Conservation (phyloP, 2,888 invertebrate species). For the Neoaliturus tenellus region DNA sequence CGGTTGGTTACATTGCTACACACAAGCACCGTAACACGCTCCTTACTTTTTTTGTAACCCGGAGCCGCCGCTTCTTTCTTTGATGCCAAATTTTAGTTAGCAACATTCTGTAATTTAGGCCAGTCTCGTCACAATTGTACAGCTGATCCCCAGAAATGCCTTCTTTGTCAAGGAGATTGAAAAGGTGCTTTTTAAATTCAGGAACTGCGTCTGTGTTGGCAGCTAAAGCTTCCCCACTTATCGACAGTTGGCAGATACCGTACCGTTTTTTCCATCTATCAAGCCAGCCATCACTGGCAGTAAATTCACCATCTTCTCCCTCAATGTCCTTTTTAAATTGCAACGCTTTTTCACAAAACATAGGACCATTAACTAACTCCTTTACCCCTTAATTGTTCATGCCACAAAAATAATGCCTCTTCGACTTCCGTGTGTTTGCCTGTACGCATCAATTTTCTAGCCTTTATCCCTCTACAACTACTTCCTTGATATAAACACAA, state of each 20-base stretch:
- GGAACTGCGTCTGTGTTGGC: slow-evolving; percentile 30
- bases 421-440: slow-evolving; percentile 16
- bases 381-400: slow-evolving; percentile 28
- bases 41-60: slow-evolving; percentile 65
- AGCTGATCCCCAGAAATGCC: slow-evolving; percentile 41
- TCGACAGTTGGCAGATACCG: slow-evolving; percentile 52
- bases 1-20: slow-evolving; percentile 68
- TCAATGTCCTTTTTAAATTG: slow-evolving; percentile 28
- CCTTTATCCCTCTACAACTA: neutral
- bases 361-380: slow-evolving; percentile 43
- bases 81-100: slow-evolving; percentile 56
- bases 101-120: slow-evolving; percentile 56
- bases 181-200: slow-evolving; percentile 39
- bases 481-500: slow-evolving; percentile 1
- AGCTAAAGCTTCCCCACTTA: slow-evolving; percentile 29
- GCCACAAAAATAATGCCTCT: slow-evolving; percentile 43
- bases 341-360: slow-evolving; percentile 54
- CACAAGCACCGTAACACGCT: slow-evolving; percentile 65
- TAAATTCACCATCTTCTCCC: slow-evolving; percentile 35
- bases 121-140: slow-evolving; percentile 57
- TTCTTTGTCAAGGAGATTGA: slow-evolving; percentile 45
- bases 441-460: slow-evolving; percentile 36
- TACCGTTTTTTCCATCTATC: slow-evolving; percentile 56
- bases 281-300: slow-evolving; percentile 51
- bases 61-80: slow-evolving; percentile 61